Evolutionary conservation across 2,888 invertebrate species (phyloP).

Genomic region (Ypsolopha sequella): DNA sequence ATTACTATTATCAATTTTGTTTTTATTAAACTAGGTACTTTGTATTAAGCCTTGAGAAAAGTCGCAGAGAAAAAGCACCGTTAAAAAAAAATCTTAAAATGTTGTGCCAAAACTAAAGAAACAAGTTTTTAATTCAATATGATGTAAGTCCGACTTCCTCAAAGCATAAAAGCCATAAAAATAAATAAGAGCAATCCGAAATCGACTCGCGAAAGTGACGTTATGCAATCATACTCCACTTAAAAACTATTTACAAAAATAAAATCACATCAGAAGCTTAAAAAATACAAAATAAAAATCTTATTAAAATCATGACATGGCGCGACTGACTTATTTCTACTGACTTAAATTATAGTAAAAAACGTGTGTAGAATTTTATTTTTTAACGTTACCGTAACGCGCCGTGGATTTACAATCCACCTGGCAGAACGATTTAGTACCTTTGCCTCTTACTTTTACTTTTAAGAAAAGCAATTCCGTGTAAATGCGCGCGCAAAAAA

Average conservation of each 20-base stretch:
- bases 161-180: background rate
- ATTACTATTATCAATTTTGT: background rate
- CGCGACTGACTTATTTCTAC: slow-evolving; percentile 57
- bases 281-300: slow-evolving; percentile 24
- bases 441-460: slow-evolving; percentile 12
- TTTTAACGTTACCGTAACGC: slow-evolving; percentile 22
- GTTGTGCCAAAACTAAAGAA: background rate
- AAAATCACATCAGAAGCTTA: slow-evolving; percentile 33
- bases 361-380: slow-evolving; percentile 4
- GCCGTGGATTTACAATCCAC: slow-evolving; percentile 13
- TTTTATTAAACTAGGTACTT: background rate
- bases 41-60: background rate
- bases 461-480: background rate
- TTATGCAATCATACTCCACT: background rate
- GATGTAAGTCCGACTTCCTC: background rate
- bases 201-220: background rate
- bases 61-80: background rate
- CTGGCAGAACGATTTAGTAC: background rate
- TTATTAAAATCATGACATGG: slow-evolving; percentile 53
- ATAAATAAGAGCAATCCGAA: background rate
- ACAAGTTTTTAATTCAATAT: background rate
- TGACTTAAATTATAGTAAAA: slow-evolving; percentile 37
- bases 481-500: background rate
- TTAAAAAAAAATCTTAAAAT: background rate
- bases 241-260: slow-evolving; percentile 10